Percentiles rank a stretch among this genome's conserved stretches.
phyloP scores from a whole-genome alignment of 2,888 invertebrate species.

The Mesorhabditis belari region DNA sequence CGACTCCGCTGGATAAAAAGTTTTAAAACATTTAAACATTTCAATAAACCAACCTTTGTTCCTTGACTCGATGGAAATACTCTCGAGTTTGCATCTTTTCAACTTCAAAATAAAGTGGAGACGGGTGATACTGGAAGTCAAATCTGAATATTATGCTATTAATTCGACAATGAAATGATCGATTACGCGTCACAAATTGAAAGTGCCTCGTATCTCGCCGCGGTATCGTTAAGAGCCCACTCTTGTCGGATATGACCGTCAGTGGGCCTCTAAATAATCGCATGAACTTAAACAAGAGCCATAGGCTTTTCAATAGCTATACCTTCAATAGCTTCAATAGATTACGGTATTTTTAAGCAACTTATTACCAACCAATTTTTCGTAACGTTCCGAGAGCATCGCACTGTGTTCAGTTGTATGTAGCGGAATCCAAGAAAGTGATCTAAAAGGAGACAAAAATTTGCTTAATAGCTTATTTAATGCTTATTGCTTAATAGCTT shows the following conservation, averaged over 20 bases:
- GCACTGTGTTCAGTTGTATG: not conserved
- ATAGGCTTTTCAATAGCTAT: too few species aligned
- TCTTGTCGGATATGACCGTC: too few species aligned
- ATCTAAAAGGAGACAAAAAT: not conserved
- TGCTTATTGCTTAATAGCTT: not conserved
- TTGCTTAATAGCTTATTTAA: not conserved
- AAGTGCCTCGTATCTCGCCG: too few species aligned
- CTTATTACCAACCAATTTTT: not conserved
- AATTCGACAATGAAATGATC: too few species aligned
- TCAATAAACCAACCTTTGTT: not conserved
- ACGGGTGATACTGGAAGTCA: not conserved
- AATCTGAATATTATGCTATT: not conserved
- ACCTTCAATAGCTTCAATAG: too few species aligned
- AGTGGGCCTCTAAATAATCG: too few species aligned
- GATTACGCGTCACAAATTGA: too few species aligned
- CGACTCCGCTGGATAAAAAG: too few species aligned
- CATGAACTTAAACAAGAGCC: not conserved
- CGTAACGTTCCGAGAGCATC: not conserved
- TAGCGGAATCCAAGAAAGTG: not conserved
- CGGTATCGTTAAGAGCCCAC: too few species aligned
- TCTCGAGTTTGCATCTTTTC: not conserved
- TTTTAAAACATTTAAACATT: too few species aligned
- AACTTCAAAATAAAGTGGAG: not conserved
- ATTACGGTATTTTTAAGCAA: too few species aligned
- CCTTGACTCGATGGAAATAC: not conserved